phyloP scores from a whole-genome alignment of 1,140 invertebrate genomes.

The Cyclargus thomasi region DNA sequence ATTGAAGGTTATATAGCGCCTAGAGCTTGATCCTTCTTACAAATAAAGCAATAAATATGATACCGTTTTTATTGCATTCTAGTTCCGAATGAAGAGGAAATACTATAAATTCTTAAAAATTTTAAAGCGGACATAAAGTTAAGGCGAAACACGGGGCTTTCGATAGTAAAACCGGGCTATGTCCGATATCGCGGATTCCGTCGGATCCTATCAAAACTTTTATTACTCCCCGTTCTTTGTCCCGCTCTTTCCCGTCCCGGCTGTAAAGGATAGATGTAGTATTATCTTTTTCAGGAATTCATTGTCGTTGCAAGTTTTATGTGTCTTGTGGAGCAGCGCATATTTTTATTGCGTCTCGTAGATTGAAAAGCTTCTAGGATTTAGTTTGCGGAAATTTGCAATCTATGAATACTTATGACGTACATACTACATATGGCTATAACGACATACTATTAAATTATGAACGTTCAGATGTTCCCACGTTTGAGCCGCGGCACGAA shows the following conservation, averaged over 20 bases:
- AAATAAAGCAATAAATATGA: not conserved
- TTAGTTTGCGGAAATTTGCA: constrained; percentile 8
- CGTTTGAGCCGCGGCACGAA: too few species aligned
- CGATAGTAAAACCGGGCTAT: constrained; percentile 56
- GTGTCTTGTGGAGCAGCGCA: constrained; percentile 51
- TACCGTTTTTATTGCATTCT: not conserved
- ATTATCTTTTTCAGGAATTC: constrained; percentile 70
- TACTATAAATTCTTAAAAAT: constrained; percentile 51
- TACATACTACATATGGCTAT: too few species aligned
- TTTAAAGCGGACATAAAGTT: constrained; percentile 55
- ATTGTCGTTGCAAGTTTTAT: constrained; percentile 69
- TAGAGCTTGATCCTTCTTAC: too few species aligned
- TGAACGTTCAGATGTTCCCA: too few species aligned
- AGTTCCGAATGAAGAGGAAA: constrained; percentile 26
- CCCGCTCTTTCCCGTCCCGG: constrained; percentile 43
- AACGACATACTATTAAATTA: too few species aligned
- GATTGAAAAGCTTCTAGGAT: constrained; percentile 54
- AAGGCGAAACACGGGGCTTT: constrained; percentile 49
- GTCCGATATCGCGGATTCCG: constrained; percentile 62
- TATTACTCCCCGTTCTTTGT: constrained; percentile 55
- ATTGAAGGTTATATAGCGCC: too few species aligned
- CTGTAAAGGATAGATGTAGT: constrained; percentile 44
- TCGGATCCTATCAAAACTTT: constrained; percentile 66
- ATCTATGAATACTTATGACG: not conserved
- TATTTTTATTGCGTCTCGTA: constrained; percentile 68